phyloP scores from a whole-genome alignment of 2,888 invertebrate species.

The Camptogramma bilineatum region DNA sequence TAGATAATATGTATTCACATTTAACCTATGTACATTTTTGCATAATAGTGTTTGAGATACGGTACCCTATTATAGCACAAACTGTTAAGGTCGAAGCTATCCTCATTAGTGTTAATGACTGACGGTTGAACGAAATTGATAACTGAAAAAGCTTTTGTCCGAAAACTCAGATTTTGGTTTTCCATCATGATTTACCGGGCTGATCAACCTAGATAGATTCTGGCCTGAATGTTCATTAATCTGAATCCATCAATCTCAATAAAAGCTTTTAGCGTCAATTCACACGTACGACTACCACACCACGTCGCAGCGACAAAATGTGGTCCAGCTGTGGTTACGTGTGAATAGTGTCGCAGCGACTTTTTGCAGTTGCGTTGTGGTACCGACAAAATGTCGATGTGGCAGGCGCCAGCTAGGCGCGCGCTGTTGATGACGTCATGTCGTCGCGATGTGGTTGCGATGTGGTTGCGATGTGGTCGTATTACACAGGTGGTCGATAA shows the following conservation, averaged over 20 bases:
- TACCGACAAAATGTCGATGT: too few relatives aligned
- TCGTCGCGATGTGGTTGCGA: too few relatives aligned
- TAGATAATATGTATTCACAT: too few relatives aligned
- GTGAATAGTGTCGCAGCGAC: too few relatives aligned
- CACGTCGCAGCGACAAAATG: too few relatives aligned
- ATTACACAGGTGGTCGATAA: too few relatives aligned
- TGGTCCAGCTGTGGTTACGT: too few relatives aligned
- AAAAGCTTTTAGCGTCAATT: not conserved
- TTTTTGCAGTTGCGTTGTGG: too few relatives aligned
- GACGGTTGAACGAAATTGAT: conserved; percentile 66
- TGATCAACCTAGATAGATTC: not conserved
- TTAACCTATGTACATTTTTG: not conserved
- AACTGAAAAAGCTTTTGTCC: conserved; percentile 73
- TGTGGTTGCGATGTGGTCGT: too few relatives aligned
- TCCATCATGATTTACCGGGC: conserved; percentile 47
- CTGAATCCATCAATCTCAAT: not conserved
- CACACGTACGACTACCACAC: too few relatives aligned
- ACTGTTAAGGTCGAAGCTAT: conserved; percentile 42
- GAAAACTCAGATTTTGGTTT: conserved; percentile 54
- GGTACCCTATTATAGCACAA: not conserved
- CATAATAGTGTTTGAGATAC: not conserved
- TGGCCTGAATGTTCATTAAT: not conserved
- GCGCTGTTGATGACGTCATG: too few relatives aligned
- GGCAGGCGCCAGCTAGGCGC: too few relatives aligned
- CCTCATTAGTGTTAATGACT: conserved; percentile 76